phyloP scores from a whole-genome alignment of 1,140 invertebrate species.

The Lordiphosa stackelbergi region DNA sequence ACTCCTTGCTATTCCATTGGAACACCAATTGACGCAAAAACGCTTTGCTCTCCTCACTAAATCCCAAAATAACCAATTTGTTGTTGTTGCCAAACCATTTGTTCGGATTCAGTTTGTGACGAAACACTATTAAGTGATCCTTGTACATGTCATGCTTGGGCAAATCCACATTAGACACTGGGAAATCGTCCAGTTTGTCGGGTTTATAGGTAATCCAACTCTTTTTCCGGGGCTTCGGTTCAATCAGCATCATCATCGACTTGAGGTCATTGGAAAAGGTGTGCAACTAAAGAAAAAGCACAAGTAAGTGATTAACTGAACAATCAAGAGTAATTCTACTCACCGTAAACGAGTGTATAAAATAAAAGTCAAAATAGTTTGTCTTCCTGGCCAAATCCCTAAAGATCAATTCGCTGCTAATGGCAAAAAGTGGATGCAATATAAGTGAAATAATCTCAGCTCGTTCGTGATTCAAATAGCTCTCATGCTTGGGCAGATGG shows the following conservation, averaged over 20 bases:
- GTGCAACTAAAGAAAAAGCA: constrained; percentile 6
- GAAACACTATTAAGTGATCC: constrained; percentile 39
- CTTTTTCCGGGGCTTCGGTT: constrained; percentile 38
- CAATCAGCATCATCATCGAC: constrained; percentile 59
- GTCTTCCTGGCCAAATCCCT: constrained; percentile 49
- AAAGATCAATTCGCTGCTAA: constrained; percentile 39
- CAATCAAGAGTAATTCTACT: not conserved
- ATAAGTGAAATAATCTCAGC: constrained; percentile 59
- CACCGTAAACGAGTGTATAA: constrained; percentile 25
- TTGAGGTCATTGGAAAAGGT: constrained; percentile 50
- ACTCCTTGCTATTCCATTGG: constrained; percentile 59
- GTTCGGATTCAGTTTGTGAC: constrained; percentile 45
- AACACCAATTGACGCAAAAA: constrained; percentile 56
- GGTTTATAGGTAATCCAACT: not conserved
- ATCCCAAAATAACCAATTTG: constrained; percentile 56
- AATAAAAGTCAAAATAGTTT: constrained; percentile 48
- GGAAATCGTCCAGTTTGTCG: not conserved
- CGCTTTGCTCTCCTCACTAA: constrained; percentile 32
- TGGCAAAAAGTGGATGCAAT: constrained; percentile 53
- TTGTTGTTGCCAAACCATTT: constrained; percentile 45
- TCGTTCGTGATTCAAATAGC: constrained; percentile 14
- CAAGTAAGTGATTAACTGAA: no score
- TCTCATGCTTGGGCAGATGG: constrained; percentile 30
- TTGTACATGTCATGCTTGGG: constrained; percentile 11
- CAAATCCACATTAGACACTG: constrained; percentile 4